A percentile compares a stretch with the other conserved stretches of the same genome.
Conservation (phyloP, 2,113 vertebrate species). For the Platichthys flesus region DNA sequence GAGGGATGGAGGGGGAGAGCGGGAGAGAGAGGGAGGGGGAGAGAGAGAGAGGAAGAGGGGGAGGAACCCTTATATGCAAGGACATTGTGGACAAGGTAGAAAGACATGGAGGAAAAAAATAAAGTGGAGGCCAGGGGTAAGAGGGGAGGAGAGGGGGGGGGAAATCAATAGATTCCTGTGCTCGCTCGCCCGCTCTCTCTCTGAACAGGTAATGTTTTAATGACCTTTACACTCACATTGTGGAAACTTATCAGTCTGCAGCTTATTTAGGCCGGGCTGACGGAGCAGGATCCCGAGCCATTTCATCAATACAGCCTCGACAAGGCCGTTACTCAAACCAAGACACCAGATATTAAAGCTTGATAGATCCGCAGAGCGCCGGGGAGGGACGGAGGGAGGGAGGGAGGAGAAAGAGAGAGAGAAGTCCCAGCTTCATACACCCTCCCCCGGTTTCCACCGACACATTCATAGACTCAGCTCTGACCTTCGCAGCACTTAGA, state of each 20-base stretch:
- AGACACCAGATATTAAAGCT: constrained; percentile 83
- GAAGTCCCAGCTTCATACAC: constrained; percentile 52
- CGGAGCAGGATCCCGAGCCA: constrained; percentile 77
- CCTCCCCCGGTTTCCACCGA: constrained; percentile 48
- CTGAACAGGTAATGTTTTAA: constrained; percentile 84
- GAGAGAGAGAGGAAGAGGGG: too few relatives aligned
- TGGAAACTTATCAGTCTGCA: constrained; percentile 84
- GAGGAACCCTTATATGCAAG: constrained; percentile 37
- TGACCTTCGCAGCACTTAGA: constrained; percentile 85
- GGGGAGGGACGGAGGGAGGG: neutral
- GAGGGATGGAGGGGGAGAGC: too few relatives aligned
- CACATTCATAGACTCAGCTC: constrained; percentile 69
- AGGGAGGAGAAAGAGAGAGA: constrained; percentile 12
- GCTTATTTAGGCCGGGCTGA: constrained; percentile 82
- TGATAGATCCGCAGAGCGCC: constrained; percentile 78
- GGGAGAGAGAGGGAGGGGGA: too few relatives aligned
- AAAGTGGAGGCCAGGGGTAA: constrained; percentile 21
- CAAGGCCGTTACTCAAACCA: constrained; percentile 83
- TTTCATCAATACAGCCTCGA: constrained; percentile 83
- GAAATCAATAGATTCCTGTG: constrained; percentile 79
- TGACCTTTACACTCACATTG: constrained; percentile 85
- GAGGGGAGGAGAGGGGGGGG: constrained; percentile 16
- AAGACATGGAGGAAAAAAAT: constrained; percentile 32
- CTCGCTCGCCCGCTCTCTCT: constrained; percentile 19
- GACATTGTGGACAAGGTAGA: constrained; percentile 45